Base-by-base conservation (phyloP, 2,797 vertebrate genomes). In the Sciurus carolinensis region DNA sequence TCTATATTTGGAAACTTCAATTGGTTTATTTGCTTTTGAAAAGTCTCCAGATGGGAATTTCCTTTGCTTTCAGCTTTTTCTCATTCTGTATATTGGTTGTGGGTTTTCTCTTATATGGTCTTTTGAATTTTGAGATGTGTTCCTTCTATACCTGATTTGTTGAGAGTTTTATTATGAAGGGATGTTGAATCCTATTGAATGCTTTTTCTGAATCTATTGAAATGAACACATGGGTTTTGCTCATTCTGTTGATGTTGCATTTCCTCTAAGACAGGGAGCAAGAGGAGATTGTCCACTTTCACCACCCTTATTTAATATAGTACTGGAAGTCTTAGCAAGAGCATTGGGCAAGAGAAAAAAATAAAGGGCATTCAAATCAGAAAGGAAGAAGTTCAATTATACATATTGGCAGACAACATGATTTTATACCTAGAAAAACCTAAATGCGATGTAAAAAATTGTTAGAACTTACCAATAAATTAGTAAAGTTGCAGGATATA, bases 21-120 rank as follows among this genome's bases (percentile, higher is more conserved):
- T 62, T 87, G 77, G 22, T 86, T 91, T 82, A 81, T 94, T 84
- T 95, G 52, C 30, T 91, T 95, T 93, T 71, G 52, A 81, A 95
- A 77, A 81, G 80, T 71, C 84, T 95, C 71, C 64, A 87, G 89
- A 54, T 93, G 83, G 44, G 28, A 94, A 91, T 87, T 94, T 94
- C 80, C 57, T 94, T 93, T 91, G 87, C 54, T 57, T 57, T 57
- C 18, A 57, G 57, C 22, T 24, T 24, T 59, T 24, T 24, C 22
- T 22, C 57, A 59, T 59, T 2, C 18, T 22, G 57, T 59, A 59
- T 26, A 59, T 59, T 59, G 20, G 57, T 24, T 59, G 57, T 59
- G 57, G 8, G 22, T 59, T 59, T 59, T 59, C 57, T 59, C 57
- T 24, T 24, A 59, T 26, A 24, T 59, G 57, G 57, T 9, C 20